Percentiles rank a stretch among this genome's conserved stretches.
Conservation (phyloP, 35 echinoderm and acorn worm genomes). For the Strongylocentrotus purpuratus region DNA sequence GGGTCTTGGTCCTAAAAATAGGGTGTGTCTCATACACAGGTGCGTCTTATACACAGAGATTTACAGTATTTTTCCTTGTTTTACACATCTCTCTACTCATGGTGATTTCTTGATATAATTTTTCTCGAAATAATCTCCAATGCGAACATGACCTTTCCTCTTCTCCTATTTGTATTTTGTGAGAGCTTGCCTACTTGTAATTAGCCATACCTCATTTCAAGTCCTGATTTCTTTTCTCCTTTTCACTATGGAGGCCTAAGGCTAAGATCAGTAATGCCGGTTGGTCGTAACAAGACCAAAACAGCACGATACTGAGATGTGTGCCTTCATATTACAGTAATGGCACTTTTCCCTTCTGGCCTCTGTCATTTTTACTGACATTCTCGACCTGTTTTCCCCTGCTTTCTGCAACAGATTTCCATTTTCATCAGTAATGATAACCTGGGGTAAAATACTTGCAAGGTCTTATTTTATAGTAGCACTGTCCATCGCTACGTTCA, state of each 20-base stretch:
- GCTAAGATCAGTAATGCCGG: not conserved
- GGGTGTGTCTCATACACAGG: too few species aligned
- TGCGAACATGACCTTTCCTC: not conserved
- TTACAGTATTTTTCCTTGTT: too few species aligned
- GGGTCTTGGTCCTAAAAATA: too few species aligned
- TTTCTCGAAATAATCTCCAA: too few species aligned
- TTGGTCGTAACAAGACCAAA: not conserved
- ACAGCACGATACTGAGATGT: not conserved
- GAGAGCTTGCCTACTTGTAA: not conserved
- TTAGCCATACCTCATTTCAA: not conserved
- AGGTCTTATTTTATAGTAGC: not conserved
- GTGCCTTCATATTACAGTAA: conserved; percentile 16
- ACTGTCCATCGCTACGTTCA: not conserved
- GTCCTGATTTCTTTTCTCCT: conserved; percentile 9
- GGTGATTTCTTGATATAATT: too few species aligned
- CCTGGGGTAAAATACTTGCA: not conserved
- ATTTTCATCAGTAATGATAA: not conserved
- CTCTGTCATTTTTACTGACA: not conserved
- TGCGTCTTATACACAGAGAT: too few species aligned
- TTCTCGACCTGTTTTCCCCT: not conserved
- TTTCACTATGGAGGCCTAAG: not conserved
- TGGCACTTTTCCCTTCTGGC: conserved; percentile 35
- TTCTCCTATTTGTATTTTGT: not conserved
- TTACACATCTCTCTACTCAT: too few species aligned
- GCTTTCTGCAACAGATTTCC: not conserved